A percentile compares a stretch with the other conserved stretches of the same genome.
These are phyloP conservation scores for Andrena chrysosceles DNA, from an alignment of 2,888 invertebrate species.

Conservation along the genomic window DNA sequence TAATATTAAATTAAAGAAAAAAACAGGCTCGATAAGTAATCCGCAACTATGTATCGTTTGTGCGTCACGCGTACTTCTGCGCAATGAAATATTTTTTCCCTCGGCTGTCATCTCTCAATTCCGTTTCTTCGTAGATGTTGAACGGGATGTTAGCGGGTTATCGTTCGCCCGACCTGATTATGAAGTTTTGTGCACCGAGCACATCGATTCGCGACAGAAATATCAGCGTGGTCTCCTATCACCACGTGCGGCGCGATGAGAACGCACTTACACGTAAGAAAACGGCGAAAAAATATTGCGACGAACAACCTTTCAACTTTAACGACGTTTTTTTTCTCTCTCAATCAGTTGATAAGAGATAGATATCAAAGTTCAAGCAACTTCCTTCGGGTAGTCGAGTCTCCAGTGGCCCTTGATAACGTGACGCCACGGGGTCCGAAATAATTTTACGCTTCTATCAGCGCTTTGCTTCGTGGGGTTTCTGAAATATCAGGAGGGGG, in stretches of 20 bases:
- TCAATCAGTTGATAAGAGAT: slow-evolving; percentile 27
- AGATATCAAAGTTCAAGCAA: slow-evolving; percentile 31
- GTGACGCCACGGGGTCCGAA: neutral
- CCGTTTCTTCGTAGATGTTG: slow-evolving; percentile 28
- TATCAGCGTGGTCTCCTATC: neutral
- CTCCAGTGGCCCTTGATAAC: slow-evolving; percentile 32
- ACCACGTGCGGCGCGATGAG: neutral
- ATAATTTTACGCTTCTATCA: slow-evolving; percentile 1
- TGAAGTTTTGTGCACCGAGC: slow-evolving; percentile 30
- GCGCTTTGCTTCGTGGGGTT: neutral
- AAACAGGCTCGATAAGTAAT: too few species aligned
- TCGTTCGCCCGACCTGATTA: slow-evolving; percentile 40
- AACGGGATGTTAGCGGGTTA: slow-evolving; percentile 53
- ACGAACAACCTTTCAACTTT: slow-evolving; percentile 1
- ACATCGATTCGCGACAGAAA: slow-evolving; percentile 6
- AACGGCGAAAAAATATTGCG: too few species aligned
- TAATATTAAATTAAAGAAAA: too few species aligned
- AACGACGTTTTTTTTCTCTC: neutral
- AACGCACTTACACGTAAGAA: neutral
- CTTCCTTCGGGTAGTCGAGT: slow-evolving; percentile 8
- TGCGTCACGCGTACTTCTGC: slow-evolving; percentile 7
- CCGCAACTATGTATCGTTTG: too few species aligned
- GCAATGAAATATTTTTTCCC: slow-evolving; percentile 23
- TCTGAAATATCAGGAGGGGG: neutral
- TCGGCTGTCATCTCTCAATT: slow-evolving; percentile 31